These are phyloP conservation scores for Nudaria mundana DNA, from an alignment of 2,888 invertebrate genomes.

Conservation along the genomic window DNA sequence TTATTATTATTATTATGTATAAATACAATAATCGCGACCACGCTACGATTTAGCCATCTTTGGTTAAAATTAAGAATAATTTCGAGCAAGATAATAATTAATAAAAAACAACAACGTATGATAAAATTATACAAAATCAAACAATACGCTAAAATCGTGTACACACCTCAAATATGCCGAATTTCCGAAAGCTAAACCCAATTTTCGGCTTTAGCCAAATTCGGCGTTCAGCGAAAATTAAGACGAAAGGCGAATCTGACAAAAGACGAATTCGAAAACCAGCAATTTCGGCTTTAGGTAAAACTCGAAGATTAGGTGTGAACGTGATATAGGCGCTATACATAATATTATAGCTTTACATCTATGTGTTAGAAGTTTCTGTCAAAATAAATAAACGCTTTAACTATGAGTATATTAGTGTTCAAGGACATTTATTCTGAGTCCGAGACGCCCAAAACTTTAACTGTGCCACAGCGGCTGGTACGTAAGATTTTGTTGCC, in stretches of 20 bases:
- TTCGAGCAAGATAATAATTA: slow-evolving; percentile 33
- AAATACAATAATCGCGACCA: slow-evolving; percentile 45
- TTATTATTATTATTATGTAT: slow-evolving; percentile 37
- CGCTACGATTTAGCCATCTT: slow-evolving; percentile 54
- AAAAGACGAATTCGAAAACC: too few relatives aligned
- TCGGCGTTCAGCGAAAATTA: too few relatives aligned
- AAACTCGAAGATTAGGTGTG: too few relatives aligned
- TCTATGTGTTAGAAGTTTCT: slow-evolving; percentile 26
- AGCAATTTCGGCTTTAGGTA: slow-evolving; percentile 15
- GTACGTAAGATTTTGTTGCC: too few relatives aligned
- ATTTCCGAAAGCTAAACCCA: slow-evolving; percentile 16
- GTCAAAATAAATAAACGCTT: slow-evolving; percentile 28
- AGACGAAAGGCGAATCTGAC: too few relatives aligned
- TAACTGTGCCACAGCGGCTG: too few relatives aligned
- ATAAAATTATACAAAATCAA: slow-evolving; percentile 46
- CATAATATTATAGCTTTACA: slow-evolving; percentile 22
- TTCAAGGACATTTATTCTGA: slow-evolving; percentile 10
- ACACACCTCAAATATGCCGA: slow-evolving; percentile 18
- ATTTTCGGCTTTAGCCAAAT: slow-evolving; percentile 9
- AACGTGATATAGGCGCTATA: slow-evolving; percentile 28
- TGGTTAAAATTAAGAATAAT: slow-evolving; percentile 64
- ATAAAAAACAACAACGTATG: slow-evolving; percentile 57
- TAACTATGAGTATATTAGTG: slow-evolving; percentile 7
- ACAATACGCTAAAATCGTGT: slow-evolving; percentile 45
- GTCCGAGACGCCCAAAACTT: too few relatives aligned